Evolutionary conservation across 35 echinoderm and acorn worm species (phyloP).

Genomic region (Ophioderma brevispina): DNA sequence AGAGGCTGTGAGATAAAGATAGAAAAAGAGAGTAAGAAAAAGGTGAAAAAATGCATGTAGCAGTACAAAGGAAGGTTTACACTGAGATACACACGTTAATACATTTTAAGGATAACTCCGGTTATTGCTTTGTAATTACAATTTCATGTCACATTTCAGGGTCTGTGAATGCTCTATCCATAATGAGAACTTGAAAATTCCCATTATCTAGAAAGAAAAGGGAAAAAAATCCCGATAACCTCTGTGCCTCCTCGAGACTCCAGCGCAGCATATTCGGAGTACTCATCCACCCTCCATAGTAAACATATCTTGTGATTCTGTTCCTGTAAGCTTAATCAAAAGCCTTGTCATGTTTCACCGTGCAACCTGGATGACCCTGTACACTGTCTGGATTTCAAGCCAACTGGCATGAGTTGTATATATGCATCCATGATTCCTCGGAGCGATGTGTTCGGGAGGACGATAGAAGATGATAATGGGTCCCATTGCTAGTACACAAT

Average conservation of each 20-base stretch:
- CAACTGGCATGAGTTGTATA: background rate
- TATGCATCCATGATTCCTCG: background rate
- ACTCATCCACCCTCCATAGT: background rate
- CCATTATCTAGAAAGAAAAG: background rate
- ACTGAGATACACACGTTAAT: too few species aligned
- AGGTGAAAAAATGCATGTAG: too few species aligned
- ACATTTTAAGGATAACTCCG: too few species aligned
- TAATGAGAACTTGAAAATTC: too few species aligned
- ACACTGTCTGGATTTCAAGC: background rate
- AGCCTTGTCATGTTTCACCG: background rate
- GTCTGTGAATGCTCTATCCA: too few species aligned
- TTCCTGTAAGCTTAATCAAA: constrained; percentile 14
- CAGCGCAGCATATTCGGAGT: too few species aligned
- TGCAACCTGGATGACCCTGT: background rate
- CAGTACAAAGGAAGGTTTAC: too few species aligned
- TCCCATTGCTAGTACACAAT: constrained; percentile 5
- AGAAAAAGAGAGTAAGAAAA: too few species aligned
- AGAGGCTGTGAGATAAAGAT: too few species aligned
- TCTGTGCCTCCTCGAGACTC: background rate
- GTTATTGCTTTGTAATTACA: too few species aligned
- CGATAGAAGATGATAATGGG: background rate
- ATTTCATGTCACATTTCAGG: too few species aligned
- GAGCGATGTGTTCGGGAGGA: background rate
- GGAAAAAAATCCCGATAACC: constrained; percentile 16
- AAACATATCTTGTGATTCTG: background rate